Conservation (phyloP, 2,888 invertebrate genomes). For the Rutpela maculata region DNA sequence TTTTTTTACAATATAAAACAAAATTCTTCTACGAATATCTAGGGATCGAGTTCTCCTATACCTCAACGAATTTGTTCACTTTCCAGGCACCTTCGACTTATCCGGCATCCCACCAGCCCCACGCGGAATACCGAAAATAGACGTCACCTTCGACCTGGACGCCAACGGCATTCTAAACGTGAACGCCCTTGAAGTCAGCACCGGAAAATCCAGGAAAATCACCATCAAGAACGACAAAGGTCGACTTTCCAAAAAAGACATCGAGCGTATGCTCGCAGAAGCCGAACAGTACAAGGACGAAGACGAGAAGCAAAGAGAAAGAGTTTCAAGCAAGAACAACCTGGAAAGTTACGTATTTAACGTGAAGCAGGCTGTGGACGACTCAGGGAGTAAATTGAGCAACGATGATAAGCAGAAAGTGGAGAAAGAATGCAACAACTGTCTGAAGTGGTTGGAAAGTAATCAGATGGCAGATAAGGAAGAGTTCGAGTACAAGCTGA, state of each 20-base stretch:
- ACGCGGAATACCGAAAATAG: constrained; percentile 75
- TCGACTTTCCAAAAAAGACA: constrained; percentile 86
- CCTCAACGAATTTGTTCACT: constrained; percentile 21
- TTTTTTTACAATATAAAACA: too few relatives aligned
- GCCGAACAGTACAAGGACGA: constrained; percentile 84
- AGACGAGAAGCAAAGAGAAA: constrained; percentile 82
- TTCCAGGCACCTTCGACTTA: constrained; percentile 73
- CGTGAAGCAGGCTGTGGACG: constrained; percentile 82
- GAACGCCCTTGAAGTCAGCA: constrained; percentile 75
- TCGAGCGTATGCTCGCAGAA: constrained; percentile 86
- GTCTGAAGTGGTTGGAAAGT: constrained; percentile 83
- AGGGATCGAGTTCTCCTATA: too few relatives aligned
- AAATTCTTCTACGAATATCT: too few relatives aligned
- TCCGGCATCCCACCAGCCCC: constrained; percentile 77
- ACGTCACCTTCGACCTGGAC: constrained; percentile 83
- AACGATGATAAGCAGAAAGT: constrained; percentile 74
- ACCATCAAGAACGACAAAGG: constrained; percentile 91
- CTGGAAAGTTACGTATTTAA: constrained; percentile 84
- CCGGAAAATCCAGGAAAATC: constrained; percentile 83
- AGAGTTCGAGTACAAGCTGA: constrained; percentile 79
- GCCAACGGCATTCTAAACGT: constrained; percentile 84
- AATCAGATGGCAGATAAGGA: constrained; percentile 81
- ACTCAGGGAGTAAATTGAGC: constrained; percentile 79
- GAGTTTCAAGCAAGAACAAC: constrained; percentile 83
- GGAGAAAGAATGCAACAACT: constrained; percentile 76